Base-by-base conservation (phyloP, 2,797 vertebrate species). In the Mormyrus hasselquistii region DNA sequence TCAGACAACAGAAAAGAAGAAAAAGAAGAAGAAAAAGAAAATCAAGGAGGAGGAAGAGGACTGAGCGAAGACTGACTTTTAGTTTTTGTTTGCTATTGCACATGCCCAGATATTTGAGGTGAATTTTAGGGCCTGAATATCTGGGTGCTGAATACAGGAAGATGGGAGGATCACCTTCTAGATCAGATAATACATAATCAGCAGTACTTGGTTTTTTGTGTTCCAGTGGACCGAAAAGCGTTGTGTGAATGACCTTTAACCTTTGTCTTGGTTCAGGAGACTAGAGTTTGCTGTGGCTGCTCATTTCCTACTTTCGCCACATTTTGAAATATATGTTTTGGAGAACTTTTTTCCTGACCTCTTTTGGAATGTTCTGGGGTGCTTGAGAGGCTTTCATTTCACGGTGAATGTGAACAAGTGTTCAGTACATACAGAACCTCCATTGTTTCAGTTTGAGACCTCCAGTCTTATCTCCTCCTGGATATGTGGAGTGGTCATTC, bases 21-120 rank as follows among this genome's bases (percentile, higher is more conserved):
- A 96, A 92, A 97, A 96, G 93, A 97, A 97, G 91, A 97, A 96
- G 89, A 97, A 96, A 91, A 96, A 95, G 92, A 96, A 96, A 92
- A 90, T 89, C 0, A 95, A 94, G 92, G 34, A 90, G 22, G 93
- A 94, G 5, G 79, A 90, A 49, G 87, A 89, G 38, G 90, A 90
- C n/a, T 91, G 88, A 91, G 38, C 7, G 6, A 69, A 19, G 0
- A 22, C 3, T 3, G 12, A 88, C 90, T 88, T 88, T 34, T 88
- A 90, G 89, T 91, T 92, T 89, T 88, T 22, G 76, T 69, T 59
- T 93, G 88, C 87, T 88, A 79, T 12, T 73, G 12, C 8, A 1
- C 86, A 52, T 87, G 79, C 87, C 14, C 88, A 10, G 16, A 57
- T 44, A 89, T 25, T 90, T 9, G 6, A 73, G 65, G 62, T 76